Base-by-base conservation (phyloP, 2,797 vertebrate species). In the Takifugu rubripes region DNA sequence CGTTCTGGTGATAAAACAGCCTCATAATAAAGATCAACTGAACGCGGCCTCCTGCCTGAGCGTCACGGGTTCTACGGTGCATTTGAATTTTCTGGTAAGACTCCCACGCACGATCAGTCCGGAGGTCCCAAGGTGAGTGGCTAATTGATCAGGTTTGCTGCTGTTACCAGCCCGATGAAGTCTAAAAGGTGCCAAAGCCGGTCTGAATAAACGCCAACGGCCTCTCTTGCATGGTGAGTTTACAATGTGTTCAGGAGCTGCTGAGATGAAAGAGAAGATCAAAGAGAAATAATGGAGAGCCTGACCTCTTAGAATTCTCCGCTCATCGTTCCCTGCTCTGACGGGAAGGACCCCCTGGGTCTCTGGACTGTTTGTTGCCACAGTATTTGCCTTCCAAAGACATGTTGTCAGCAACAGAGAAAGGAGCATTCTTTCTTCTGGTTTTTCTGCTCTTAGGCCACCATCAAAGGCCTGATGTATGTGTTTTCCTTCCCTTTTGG, bases 401-500 rank as follows among this genome's bases (percentile, higher is more conserved):
- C 36, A 40, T 12, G 36, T 14, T 40, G 36, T 14, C 36, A 7
- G 36, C 10, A 10, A 40, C 12, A 12, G 36, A 14, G 12, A 14
- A 40, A 40, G 3, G 36, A 2, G 12, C 9, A 40, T 14, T 70
- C 71, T 65, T 53, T 24, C n/a, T 60, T 74, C 64, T 21, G 21
- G 52, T 36, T 72, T 67, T 77, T 72, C 61, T 21, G 54, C 57
- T 66, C 12, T 36, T 43, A 5, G 68, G 61, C 56, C 57, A 61
- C 33, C 25, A 40, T 51, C 0, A 0, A 64, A 74, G 74, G 81
- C 80, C 74, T 58, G 65, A 73, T 64, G 59, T 77, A 74, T 33
- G 33, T 72, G 64, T 80, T 84, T 69, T 72, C 58, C 75, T 77
- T 81, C 11, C 78, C 80, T 25, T 52, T 53, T 60, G 59, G 33